Conservation (phyloP, 2,888 invertebrate species). For the Elegia similella region DNA sequence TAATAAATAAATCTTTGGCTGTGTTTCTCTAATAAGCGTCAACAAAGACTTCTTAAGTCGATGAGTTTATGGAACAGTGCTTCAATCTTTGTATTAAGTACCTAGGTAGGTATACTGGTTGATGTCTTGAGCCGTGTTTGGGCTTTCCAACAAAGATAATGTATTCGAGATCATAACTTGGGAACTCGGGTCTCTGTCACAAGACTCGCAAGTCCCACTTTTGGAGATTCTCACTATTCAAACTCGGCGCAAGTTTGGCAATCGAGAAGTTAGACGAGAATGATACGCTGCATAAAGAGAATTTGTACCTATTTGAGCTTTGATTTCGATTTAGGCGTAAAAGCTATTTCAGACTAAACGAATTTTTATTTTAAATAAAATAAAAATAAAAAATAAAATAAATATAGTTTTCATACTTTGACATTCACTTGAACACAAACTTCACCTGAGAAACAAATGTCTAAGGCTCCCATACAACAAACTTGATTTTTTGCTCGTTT, state of each 20-base stretch:
- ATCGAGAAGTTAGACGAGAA: conserved; percentile 18
- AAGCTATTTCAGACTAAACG: background rate
- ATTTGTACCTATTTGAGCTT: background rate
- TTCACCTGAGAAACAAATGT: too few species aligned
- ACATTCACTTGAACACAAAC: too few species aligned
- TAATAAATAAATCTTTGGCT: too few species aligned
- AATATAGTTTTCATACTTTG: too few species aligned
- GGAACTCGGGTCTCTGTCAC: conserved; percentile 26
- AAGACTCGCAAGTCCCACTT: conserved; percentile 17
- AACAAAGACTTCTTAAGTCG: too few species aligned
- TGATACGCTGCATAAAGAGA: background rate
- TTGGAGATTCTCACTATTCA: conserved; percentile 30
- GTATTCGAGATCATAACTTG: conserved; percentile 42
- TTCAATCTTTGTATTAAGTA: background rate
- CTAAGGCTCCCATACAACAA: too few species aligned
- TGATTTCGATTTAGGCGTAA: background rate
- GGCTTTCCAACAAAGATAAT: conserved; percentile 32
- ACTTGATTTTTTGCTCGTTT: too few species aligned
- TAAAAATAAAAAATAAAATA: too few species aligned
- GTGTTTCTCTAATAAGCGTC: too few species aligned
- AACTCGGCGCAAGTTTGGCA: conserved; percentile 29
- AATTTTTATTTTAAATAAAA: background rate
- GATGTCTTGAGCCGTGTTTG: conserved; percentile 16
- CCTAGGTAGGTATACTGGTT: background rate
- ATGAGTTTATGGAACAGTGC: background rate